Evolutionary conservation across 2,888 invertebrate species (phyloP), one percentile per base, ranked within the genome.

Genomic region (Meteorus colon): DNA sequence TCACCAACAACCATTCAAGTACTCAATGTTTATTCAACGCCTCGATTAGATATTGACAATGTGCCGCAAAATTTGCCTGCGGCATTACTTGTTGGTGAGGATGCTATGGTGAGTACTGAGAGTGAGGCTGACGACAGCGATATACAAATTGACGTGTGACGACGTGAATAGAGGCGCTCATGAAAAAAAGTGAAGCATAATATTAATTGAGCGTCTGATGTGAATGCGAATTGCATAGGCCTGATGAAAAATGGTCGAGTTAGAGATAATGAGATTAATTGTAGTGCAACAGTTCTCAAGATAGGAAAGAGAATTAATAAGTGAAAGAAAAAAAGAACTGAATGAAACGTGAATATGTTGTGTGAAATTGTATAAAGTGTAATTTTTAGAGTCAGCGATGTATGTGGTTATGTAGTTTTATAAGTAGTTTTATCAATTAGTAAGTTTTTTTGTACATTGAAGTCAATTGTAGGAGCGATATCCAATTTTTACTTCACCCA

Each of bases 61-160:
- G 89, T 90, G 69, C 86, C 90, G 5, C 89, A 89, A 79, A 88
- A 87, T 80, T 84, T 90, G 68, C 90, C 90, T 2, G 89, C 90
- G 5, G 89, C 90, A 31, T 82, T 90, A 71, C 84, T 90, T 51
- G 90, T 90, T 45, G 90, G 90, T 19, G 90, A 90, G 76, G 90
- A 90, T 77, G 88, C 89, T 68, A 88, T 89, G 75, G 86, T 86
- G 41, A 90, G 90, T 80, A 89, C 90, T 16, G 90, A 89, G 78
- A 90, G 89, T 79, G 90, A 90, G 79, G 88, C 88, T 24, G 90
- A 90, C 62, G 90, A 90, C 65, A 90, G 90, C 82, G 90, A 90
- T 80, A 85, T 90, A 79, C 90, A 90, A 79, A 89, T 90, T 72
- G 90, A 90, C 78, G 89, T 90, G 82, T 90, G 89, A 90, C 88